A percentile compares a stretch with the other conserved stretches of the same genome.
phyloP scores from a whole-genome alignment of 1,140 invertebrate genomes.

The Platorchestia sp. region DNA sequence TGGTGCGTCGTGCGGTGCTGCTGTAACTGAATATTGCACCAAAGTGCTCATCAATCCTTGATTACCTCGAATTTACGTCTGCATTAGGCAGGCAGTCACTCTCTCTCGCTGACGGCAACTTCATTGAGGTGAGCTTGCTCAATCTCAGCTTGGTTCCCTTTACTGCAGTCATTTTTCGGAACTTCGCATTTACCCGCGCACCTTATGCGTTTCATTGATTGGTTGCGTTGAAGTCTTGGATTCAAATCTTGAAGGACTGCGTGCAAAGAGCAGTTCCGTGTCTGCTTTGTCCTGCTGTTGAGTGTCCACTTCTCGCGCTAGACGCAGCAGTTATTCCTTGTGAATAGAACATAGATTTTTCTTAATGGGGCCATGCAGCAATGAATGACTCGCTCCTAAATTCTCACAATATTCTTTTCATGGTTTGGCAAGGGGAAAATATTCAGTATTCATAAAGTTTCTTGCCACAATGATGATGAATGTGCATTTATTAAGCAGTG shows the following conservation, averaged over 20 bases:
- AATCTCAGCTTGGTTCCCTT: not conserved
- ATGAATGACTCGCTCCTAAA: not conserved
- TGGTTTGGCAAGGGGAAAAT: not conserved
- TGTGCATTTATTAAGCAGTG: not conserved
- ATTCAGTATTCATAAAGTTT: not conserved
- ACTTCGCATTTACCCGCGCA: not conserved
- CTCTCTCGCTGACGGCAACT: not conserved
- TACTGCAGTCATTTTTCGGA: not conserved
- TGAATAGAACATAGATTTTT: not conserved
- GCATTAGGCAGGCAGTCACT: conserved; percentile 1
- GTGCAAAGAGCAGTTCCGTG: not conserved
- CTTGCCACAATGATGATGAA: not conserved
- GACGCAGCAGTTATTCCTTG: not conserved
- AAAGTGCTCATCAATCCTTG: conserved; percentile 34
- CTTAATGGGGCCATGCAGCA: not conserved
- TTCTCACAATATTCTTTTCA: not conserved
- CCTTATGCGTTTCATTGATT: not conserved
- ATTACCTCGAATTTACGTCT: conserved; percentile 25
- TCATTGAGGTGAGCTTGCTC: not conserved
- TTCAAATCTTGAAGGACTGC: not conserved
- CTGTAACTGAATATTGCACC: conserved; percentile 7
- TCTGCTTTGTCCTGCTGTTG: not conserved
- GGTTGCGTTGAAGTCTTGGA: not conserved
- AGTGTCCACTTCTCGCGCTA: not conserved
- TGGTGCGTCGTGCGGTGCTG: not conserved